Base-by-base conservation (phyloP, 2,888 invertebrate species). In the Aspidapion aeneum region DNA sequence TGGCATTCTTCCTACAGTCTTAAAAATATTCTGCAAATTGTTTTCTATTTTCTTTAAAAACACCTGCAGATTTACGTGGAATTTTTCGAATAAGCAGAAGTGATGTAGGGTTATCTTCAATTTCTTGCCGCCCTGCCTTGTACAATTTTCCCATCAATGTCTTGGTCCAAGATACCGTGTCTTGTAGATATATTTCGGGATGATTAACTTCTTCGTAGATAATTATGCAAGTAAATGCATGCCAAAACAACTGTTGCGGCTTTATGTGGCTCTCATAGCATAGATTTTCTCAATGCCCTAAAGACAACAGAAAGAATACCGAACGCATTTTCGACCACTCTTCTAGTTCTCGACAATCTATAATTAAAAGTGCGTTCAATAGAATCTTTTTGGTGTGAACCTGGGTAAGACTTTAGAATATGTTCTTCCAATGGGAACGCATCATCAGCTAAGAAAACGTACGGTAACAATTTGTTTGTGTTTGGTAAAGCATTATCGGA, bases 401-500 rank as follows among this genome's bases (percentile, higher is more conserved):
- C 49, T 12, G 49, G 49, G 49, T 48, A 48, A 48, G 49, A n/a
- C 49, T 48, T 48, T 12, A 48, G 49, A 12, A 48, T 12, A n/a
- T 48, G 9, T 48, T 9, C 49, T n/a, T 9, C 9, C 9, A 48
- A n/a, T n/a, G 49, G 49, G n/a, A 18, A 73, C 78, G 71, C 50
- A 82, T 83, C 63, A 62, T 65, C 66, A 7, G 48, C 62, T 52
- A 66, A 19, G 51, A 66, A 61, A 52, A n/a, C n/a, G n/a, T n/a
- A n/a, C n/a, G n/a, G n/a, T n/a, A n/a, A n/a, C n/a, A n/a, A n/a
- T n/a, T n/a, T n/a, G n/a, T n/a, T n/a, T n/a, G n/a, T n/a, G n/a
- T n/a, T n/a, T 49, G 49, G 49, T 49, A 49, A 49, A 49, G 49
- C 49, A 12, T 49, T 49, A 49, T 49, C 16, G 49, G 49, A 16